Evolutionary conservation across 2,797 vertebrate species (phyloP), one percentile per base, ranked within the genome.

Genomic region (Ptychadena robeensis): DNA sequence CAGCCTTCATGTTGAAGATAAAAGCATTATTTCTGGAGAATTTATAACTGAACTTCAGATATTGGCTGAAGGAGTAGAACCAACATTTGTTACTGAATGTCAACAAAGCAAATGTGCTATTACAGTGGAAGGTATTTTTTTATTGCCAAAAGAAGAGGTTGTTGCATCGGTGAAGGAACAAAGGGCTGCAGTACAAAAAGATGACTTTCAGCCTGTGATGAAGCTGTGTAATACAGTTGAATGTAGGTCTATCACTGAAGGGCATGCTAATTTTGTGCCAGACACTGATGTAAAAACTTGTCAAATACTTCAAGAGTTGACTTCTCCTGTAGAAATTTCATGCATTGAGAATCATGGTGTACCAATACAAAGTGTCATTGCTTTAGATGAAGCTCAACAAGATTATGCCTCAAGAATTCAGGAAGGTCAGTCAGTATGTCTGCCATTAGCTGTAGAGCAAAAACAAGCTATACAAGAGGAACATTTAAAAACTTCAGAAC

Each of bases 401-500:
- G 95, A 96, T 87, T 94, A 94, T 89, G 95, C 95, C 35, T 91
- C 92, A 87, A 92, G 95, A 85, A 95, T 95, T 67, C 88, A 92
- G 11, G 95, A 97, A 87, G 94, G 94, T 30, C 95, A 96, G 87
- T 93, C 94, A 63, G 88, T 97, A 73, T 93, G 92, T 77, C 93
- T 96, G 89, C 94, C 95, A 0, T 90, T 98, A 80, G 67, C 91
- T n/a, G 91, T 95, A 82, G 94, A 97, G 81, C 96, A 97, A 90
- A 96, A 92, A 63, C 93, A 86, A 65, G 78, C 92, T 1, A 79
- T 96, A 61, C 90, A 82, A 22, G 93, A 96, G 67, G 95, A 97
- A 64, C 83, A 88, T 65, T 88, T 92, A 57, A 59, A 88, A 0
- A 63, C 87, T 67, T 86, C 95, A 82, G 84, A 86, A 31, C 91